phyloP scores from a whole-genome alignment of 2,113 vertebrate genomes.

The Lethenteron reissneri region DNA sequence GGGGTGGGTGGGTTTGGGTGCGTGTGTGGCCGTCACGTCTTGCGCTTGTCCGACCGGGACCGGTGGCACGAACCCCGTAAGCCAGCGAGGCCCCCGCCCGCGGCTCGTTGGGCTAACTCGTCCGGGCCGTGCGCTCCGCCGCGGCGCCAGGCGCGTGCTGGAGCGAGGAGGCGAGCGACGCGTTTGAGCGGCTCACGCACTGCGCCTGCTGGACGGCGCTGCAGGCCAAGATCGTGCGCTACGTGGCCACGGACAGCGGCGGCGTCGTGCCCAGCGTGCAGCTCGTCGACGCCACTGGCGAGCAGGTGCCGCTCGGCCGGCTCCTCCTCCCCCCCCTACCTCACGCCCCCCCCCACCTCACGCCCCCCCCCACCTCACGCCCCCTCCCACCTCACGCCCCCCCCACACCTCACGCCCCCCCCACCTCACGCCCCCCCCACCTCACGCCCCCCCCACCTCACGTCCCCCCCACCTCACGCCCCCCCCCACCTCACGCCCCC shows the following conservation, averaged over 20 bases:
- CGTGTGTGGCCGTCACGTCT: not conserved
- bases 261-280: slow-evolving; percentile 38
- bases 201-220: slow-evolving; percentile 49
- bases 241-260: slow-evolving; percentile 25
- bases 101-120: not conserved
- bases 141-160: slow-evolving; percentile 27
- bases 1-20: not conserved
- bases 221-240: slow-evolving; percentile 52
- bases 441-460: no score
- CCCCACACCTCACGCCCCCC: no score
- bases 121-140: not conserved
- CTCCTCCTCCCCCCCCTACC: no score
- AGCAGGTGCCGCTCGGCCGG: no score
- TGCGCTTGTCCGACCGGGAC: not conserved
- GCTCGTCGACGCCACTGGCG: slow-evolving; percentile 23
- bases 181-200: slow-evolving; percentile 38
- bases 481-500: no score
- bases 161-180: slow-evolving; percentile 40
- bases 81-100: not conserved
- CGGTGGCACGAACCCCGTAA: not conserved
- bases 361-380: no score
- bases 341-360: no score
- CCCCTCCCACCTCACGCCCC: no score
- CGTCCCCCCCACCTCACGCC: no score
- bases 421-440: no score